Conservation (phyloP, 2,113 vertebrate species). For the Dicerorhinus sumatrensis region DNA sequence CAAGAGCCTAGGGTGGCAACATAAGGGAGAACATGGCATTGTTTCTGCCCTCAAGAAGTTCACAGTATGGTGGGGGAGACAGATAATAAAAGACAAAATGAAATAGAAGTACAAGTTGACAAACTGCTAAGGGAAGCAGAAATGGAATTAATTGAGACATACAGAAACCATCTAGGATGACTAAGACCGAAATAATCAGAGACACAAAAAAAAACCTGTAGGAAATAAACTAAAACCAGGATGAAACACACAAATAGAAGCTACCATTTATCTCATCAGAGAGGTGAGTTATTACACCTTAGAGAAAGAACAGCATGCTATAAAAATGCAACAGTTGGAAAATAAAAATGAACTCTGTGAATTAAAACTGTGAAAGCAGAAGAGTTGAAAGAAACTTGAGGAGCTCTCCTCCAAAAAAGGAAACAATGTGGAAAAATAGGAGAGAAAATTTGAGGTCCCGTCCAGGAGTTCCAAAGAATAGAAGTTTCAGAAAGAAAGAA, state of each 20-base stretch:
- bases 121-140: neutral
- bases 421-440: neutral
- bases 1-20: neutral
- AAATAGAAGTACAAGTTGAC: neutral
- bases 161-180: neutral
- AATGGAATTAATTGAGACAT: neutral
- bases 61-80: neutral
- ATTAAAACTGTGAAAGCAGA: neutral
- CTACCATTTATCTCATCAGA: neutral
- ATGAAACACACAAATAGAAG: slow-evolving; percentile 23
- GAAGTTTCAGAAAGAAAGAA: slow-evolving; percentile 22
- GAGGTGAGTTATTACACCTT: neutral
- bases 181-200: slow-evolving; percentile 29
- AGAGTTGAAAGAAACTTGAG: neutral
- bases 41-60: neutral
- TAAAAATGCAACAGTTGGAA: neutral
- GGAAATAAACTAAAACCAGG: neutral
- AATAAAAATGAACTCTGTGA: slow-evolving; percentile 2
- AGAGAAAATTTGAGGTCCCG: neutral
- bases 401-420: neutral
- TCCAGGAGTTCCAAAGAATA: neutral
- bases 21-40: neutral
- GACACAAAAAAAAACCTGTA: neutral
- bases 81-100: neutral
- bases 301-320: neutral